Conservation (phyloP, 1,140 invertebrate species). For the Gonioctena quinquepunctata region DNA sequence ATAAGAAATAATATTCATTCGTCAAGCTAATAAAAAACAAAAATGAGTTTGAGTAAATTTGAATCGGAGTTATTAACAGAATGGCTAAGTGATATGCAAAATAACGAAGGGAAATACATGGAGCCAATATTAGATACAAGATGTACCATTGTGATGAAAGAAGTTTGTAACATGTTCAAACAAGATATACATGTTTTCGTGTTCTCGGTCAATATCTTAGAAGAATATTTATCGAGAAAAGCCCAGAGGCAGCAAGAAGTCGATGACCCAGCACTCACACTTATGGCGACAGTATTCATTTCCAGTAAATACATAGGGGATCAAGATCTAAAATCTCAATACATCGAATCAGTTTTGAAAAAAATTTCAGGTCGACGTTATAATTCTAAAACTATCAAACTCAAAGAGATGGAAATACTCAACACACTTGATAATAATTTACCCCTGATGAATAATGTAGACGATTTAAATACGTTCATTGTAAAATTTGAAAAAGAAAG, state of each 20-base stretch:
- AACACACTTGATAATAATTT: conserved; percentile 32
- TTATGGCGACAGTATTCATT: conserved; percentile 36
- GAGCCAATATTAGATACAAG: conserved; percentile 39
- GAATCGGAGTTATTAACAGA: conserved; percentile 35
- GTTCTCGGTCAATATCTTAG: conserved; percentile 36
- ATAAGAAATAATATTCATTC: too few species aligned
- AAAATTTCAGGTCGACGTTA: conserved; percentile 29
- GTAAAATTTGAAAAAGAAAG: conserved; percentile 36
- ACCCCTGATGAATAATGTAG: conserved; percentile 37
- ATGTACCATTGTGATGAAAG: conserved; percentile 37
- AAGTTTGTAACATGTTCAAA: conserved; percentile 39
- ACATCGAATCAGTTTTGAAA: conserved; percentile 30
- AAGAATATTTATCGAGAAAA: conserved; percentile 40
- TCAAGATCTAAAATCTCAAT: conserved; percentile 33
- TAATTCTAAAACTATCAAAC: conserved; percentile 18
- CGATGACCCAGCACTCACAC: conserved; percentile 30
- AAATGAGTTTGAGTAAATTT: conserved; percentile 18
- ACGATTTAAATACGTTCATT: conserved; percentile 44
- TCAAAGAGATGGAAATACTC: conserved; percentile 40
- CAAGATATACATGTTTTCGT: conserved; percentile 44
- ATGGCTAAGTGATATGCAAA: conserved; percentile 34
- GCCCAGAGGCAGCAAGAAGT: conserved; percentile 26
- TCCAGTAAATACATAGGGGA: conserved; percentile 41
- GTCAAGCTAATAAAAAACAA: neutral
- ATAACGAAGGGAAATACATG: conserved; percentile 18